phyloP scores from a whole-genome alignment of 2,797 vertebrate genomes.

The Nannoperca australis region DNA sequence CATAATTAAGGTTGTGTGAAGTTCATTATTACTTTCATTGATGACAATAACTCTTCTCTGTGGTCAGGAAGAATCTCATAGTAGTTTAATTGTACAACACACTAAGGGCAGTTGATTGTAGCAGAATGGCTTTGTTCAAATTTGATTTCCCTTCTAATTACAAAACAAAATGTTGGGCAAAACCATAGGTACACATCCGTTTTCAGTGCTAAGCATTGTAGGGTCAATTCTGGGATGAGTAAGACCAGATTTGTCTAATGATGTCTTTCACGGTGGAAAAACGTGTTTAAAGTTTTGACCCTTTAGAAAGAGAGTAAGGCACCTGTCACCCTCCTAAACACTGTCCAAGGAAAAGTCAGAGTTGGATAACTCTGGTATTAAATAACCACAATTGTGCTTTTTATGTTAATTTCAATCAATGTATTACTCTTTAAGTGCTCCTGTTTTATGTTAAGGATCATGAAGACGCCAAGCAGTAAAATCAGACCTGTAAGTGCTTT shows the following conservation, averaged over 20 bases:
- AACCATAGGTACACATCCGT: background rate
- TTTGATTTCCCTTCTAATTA: background rate
- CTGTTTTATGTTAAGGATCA: background rate
- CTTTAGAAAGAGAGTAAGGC: background rate
- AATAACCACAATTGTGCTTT: background rate
- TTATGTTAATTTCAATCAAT: background rate
- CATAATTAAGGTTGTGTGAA: background rate
- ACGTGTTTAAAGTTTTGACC: background rate
- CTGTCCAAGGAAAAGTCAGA: background rate
- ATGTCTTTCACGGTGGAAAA: background rate
- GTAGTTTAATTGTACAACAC: background rate
- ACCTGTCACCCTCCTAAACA: background rate
- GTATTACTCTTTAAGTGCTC: background rate
- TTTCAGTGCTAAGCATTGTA: background rate
- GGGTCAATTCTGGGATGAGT: background rate
- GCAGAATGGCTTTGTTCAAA: background rate
- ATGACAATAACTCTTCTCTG: background rate
- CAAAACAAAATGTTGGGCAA: background rate
- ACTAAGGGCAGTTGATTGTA: background rate
- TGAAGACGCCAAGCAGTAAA: background rate
- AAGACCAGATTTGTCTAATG: background rate
- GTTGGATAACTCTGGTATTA: background rate
- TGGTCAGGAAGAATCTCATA: background rate
- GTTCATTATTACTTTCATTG: slow-evolving; percentile 3
- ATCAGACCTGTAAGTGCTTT: background rate